A percentile compares a stretch with the other conserved stretches of the same genome.
These are phyloP conservation scores for Aricia agestis DNA, from an alignment of 1,140 invertebrate species.

Conservation along the genomic window DNA sequence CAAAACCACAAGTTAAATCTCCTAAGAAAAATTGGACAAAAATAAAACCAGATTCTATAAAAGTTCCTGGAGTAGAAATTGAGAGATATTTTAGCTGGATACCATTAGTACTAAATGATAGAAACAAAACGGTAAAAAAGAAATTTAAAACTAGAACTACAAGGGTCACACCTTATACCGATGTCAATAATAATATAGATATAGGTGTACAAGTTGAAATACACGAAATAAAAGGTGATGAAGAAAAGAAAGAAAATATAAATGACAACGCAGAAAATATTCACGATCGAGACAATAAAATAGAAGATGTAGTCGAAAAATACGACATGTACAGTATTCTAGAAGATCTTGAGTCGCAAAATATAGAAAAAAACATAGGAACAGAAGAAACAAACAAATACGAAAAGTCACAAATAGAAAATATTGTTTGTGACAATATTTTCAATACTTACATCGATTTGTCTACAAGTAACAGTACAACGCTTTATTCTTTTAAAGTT, in stretches of 20 bases:
- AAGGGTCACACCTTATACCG: too few relatives aligned
- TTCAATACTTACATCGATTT: background rate
- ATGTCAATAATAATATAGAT: background rate
- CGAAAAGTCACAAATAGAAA: background rate
- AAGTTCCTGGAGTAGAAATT: background rate
- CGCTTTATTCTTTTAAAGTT: background rate
- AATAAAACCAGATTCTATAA: background rate
- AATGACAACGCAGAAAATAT: background rate
- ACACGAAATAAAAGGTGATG: background rate
- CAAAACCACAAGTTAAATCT: background rate
- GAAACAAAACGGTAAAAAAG: background rate
- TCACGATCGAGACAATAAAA: background rate
- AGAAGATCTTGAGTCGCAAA: background rate
- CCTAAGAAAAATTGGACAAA: background rate
- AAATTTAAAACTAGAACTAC: too few relatives aligned
- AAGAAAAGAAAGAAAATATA: background rate
- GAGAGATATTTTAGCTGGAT: constrained; percentile 19
- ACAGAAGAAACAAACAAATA: background rate
- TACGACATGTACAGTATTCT: background rate
- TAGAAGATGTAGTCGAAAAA: background rate
- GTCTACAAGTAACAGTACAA: background rate
- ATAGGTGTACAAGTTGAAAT: background rate
- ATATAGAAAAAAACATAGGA: background rate
- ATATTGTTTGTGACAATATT: background rate
- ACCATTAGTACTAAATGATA: background rate